phyloP scores from a whole-genome alignment of 2,113 vertebrate species.

The cattle (Bos taurus) region DNA sequence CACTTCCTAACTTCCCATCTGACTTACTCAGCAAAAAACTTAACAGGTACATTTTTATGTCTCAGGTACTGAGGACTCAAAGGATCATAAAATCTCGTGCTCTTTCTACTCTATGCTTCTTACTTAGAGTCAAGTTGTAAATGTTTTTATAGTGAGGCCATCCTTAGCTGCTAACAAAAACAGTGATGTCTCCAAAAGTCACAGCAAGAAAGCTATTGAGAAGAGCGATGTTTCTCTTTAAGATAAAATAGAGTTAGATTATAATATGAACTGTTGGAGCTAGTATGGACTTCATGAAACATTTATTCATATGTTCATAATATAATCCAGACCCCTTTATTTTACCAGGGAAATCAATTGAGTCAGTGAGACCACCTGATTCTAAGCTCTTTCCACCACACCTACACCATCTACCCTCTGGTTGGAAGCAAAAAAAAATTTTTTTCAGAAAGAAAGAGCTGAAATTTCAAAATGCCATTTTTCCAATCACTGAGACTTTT shows the following conservation, averaged over 20 bases:
- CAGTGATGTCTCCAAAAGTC: not conserved
- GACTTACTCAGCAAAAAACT: slow-evolving; percentile 4
- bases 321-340: not conserved
- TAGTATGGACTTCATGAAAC: not conserved
- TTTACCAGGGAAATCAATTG: not conserved
- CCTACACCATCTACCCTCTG: not conserved
- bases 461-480: not conserved
- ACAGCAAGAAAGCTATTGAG: not conserved
- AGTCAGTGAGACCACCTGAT: not conserved
- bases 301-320: not conserved
- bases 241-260: not conserved
- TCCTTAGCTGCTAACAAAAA: not conserved
- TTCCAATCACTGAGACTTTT: not conserved
- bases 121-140: not conserved
- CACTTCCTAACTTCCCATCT: not conserved
- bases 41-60: not conserved
- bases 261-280: not conserved
- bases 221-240: not conserved
- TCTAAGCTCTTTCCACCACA: not conserved
- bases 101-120: not conserved
- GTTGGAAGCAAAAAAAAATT: not conserved
- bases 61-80: not conserved
- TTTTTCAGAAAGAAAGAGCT: not conserved
- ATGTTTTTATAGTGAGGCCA: not conserved
- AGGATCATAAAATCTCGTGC: not conserved